Base-by-base conservation (phyloP, 2,797 vertebrate species). In the Melanotaenia pygmaea region DNA sequence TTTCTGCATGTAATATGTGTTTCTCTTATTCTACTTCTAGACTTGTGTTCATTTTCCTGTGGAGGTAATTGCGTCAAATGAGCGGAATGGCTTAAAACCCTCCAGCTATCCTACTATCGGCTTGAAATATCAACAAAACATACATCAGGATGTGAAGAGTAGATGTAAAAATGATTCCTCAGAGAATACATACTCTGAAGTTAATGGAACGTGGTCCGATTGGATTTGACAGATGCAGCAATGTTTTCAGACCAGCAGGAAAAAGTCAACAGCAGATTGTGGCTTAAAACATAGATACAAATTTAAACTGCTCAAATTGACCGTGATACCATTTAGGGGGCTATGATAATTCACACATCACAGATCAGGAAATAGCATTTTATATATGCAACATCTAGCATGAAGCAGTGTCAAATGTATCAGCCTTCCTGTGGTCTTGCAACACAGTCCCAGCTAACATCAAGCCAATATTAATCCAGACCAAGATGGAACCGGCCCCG, bases 401-500 rank as follows among this genome's bases (percentile, higher is more conserved):
- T 59, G 40, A 59, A 40, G 34, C 73, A 37, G 10, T 3, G 59
- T 62, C 59, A 32, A 50, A 43, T 12, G 54, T 59, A 56, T 76
- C 64, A 37, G 6, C 18, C n/a, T 34, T 9, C 26, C 13, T 24
- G 24, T 22, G 20, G 34, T 66, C 12, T 28, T 35, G 5, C 12
- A 28, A 59, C 61, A 37, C 56, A 40, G 53, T 63, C 20, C 37
- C 30, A 58, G 58, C 38, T 51, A 32, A 59, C 54, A 64, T 37
- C 60, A 43, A 54, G 50, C 63, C 50, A 45, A 70, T 56, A 70
- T 79, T 28, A 70, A 79, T 66, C 67, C 35, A 62, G 59, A 59
- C 59, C 59, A 16, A 64, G 77, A 78, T 16, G 38, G 67, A 66
- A 77, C 70, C 16, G 26, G 74, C 71, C 65, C 74, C 74, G 74